Conservation (phyloP, 2,888 invertebrate genomes). For the Euplagia quadripunctaria region DNA sequence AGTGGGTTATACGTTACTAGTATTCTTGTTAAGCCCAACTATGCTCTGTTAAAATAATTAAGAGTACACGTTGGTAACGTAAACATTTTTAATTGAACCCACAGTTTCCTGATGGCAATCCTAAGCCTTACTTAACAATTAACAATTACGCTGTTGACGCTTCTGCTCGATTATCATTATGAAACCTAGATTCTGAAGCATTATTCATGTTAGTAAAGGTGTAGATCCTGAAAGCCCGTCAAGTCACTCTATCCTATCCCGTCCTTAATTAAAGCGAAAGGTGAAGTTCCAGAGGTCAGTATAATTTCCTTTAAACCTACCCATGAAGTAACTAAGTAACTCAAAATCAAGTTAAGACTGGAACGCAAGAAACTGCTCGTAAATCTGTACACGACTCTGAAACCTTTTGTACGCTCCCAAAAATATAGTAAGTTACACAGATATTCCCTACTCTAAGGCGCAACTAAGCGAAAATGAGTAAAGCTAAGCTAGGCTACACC, state of each 20-base stretch:
- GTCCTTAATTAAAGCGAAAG: not conserved
- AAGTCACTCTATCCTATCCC: not conserved
- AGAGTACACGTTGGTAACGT: no score
- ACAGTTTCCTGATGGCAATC: no score
- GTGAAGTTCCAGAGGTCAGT: not conserved
- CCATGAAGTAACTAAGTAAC: not conserved
- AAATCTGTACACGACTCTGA: not conserved
- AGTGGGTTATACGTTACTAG: no score
- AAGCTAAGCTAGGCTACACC: slow-evolving; percentile 8
- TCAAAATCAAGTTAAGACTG: not conserved
- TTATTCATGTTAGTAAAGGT: not conserved
- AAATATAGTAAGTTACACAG: slow-evolving; percentile 5
- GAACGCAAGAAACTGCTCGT: not conserved
- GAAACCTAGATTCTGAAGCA: not conserved
- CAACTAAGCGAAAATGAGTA: slow-evolving; percentile 14
- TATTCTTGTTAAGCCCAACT: no score
- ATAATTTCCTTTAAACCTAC: not conserved
- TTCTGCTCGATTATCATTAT: not conserved
- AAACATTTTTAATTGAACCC: no score
- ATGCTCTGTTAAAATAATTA: no score
- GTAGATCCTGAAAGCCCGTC: not conserved
- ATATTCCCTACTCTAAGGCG: not conserved
- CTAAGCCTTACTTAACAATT: no score
- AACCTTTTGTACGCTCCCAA: not conserved
- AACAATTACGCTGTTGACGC: not conserved